These are phyloP conservation scores for Microcebus murinus DNA, from an alignment of 2,113 vertebrate species.

Conservation along the genomic window DNA sequence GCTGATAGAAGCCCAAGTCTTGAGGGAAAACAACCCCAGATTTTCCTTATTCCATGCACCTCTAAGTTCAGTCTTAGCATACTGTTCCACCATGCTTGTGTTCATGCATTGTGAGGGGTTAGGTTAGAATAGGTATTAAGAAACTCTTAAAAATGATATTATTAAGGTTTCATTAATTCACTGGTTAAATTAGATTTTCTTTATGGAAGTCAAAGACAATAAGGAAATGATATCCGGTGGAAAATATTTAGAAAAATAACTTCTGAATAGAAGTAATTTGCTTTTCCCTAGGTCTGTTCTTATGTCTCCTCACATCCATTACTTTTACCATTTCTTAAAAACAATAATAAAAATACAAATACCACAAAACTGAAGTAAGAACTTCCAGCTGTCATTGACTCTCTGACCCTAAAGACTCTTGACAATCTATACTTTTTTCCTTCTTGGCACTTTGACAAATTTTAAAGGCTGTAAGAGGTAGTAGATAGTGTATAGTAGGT, in stretches of 20 bases:
- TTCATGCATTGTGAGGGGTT: neutral
- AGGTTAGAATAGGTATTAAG: neutral
- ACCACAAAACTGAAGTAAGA: neutral
- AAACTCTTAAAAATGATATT: neutral
- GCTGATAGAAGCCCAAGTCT: neutral
- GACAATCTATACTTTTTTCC: neutral
- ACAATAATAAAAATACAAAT: neutral
- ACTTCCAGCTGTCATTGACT: neutral
- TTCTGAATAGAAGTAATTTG: neutral
- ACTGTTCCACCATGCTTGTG: neutral
- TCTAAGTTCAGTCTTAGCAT: neutral
- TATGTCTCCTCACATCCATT: neutral
- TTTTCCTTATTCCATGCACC: neutral
- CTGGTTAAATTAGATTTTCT: neutral
- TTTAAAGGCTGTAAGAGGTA: neutral
- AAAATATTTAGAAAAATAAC: constrained; percentile 17
- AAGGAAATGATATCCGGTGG: neutral
- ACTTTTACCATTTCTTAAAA: neutral
- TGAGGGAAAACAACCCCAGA: neutral
- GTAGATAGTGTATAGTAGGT: neutral
- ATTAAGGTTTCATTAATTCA: neutral
- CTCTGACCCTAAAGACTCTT: neutral
- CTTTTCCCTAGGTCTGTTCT: neutral
- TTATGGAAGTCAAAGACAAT: neutral
- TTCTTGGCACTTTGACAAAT: neutral